Evolutionary conservation across 1,140 invertebrate genomes (phyloP).

Genomic region (Aethina tumida): DNA sequence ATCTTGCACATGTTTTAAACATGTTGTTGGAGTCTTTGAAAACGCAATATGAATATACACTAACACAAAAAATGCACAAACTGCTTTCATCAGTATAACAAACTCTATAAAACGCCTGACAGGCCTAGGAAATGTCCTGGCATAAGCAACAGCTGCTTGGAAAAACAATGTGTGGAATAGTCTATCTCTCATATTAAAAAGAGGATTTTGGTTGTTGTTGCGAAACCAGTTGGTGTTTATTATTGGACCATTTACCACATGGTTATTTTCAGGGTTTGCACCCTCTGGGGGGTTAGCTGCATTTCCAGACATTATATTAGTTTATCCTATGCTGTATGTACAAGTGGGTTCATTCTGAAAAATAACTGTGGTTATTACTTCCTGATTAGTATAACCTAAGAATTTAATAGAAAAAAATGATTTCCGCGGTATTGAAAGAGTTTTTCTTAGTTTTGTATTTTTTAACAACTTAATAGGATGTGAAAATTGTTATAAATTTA

Average conservation of each 20-base stretch:
- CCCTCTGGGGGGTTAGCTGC: conserved; percentile 22
- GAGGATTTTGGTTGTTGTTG: conserved; percentile 56
- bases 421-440: no score
- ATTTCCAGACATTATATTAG: conserved; percentile 17
- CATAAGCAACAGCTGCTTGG: conserved; percentile 82
- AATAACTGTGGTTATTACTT: no score
- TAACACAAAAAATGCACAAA: conserved; percentile 81
- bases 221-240: conserved; percentile 44
- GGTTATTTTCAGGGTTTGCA: conserved; percentile 44
- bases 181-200: conserved; percentile 79
- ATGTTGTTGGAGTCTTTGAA: conserved; percentile 85
- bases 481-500: no score
- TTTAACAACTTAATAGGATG: no score
- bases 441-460: no score
- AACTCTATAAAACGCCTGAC: conserved; percentile 85
- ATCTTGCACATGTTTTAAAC: conserved; percentile 79
- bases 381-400: no score
- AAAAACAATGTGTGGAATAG: conserved; percentile 95
- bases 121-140: conserved; percentile 75
- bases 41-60: conserved; percentile 93
- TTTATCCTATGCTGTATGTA: background rate
- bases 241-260: conserved; percentile 39
- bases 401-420: no score
- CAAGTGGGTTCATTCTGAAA: background rate
- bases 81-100: conserved; percentile 79